These are phyloP conservation scores for Glyptemys insculpta DNA, from an alignment of 2,797 vertebrate genomes.

Conservation along the genomic window DNA sequence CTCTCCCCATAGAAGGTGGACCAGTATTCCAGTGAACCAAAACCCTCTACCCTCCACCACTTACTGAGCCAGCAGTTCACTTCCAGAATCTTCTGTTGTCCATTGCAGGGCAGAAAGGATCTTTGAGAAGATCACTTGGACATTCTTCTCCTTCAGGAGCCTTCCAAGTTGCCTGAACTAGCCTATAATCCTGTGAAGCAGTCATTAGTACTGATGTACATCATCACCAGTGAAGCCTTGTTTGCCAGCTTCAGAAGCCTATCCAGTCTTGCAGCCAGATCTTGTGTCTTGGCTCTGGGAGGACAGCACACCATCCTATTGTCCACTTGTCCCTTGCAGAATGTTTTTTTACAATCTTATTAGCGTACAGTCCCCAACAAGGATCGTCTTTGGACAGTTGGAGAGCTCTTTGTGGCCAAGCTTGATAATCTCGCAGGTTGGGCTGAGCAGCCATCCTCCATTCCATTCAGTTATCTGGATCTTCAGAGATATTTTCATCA, in stretches of 20 bases:
- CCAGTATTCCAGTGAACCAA: neutral
- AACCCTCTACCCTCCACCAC: neutral
- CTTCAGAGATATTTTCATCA: neutral
- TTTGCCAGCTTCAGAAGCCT: neutral
- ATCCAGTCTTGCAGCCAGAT: neutral
- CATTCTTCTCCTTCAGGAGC: neutral
- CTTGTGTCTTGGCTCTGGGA: neutral
- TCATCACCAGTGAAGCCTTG: neutral
- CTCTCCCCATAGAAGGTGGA: neutral
- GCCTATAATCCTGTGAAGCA: neutral
- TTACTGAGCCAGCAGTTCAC: neutral
- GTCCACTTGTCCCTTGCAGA: accelerated
- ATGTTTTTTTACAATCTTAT: neutral
- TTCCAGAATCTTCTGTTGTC: neutral
- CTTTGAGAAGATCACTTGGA: neutral
- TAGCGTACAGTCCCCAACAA: neutral
- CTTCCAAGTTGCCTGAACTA: neutral
- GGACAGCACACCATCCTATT: neutral
- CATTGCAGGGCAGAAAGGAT: neutral
- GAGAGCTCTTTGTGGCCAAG: neutral
- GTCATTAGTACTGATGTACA: neutral
- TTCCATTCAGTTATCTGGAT: neutral
- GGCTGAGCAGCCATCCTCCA: neutral
- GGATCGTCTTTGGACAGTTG: neutral
- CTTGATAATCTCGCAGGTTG: neutral